These are phyloP conservation scores for Engraulis encrasicolus DNA, from an alignment of 2,113 vertebrate genomes.

Conservation along the genomic window DNA sequence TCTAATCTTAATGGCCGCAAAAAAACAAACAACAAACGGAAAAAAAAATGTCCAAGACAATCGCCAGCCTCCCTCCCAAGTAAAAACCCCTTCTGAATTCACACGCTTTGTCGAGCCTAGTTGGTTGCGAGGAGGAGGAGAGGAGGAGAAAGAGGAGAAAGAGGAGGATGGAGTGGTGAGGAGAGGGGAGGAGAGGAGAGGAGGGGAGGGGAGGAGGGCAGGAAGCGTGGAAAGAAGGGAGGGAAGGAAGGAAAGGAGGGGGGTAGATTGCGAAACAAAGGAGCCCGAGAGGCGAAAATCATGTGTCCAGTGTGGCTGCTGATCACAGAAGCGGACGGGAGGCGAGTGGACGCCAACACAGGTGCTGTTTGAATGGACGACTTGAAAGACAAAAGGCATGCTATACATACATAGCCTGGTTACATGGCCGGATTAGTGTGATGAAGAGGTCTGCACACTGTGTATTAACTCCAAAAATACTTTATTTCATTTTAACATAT, in stretches of 20 bases:
- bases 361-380: background rate
- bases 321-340: background rate
- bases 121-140: background rate
- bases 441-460: no score
- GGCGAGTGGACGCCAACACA: background rate
- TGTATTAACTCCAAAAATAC: no score
- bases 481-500: no score
- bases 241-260: slow-evolving; percentile 19
- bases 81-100: no score
- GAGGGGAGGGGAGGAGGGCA: background rate
- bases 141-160: background rate
- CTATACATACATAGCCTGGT: background rate
- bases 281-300: background rate
- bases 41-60: no score
- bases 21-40: no score
- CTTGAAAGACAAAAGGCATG: background rate
- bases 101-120: no score
- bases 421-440: no score
- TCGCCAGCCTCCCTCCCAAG: no score
- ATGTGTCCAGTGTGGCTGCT: background rate
- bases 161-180: background rate
- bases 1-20: no score
- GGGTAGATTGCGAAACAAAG: slow-evolving; percentile 9
- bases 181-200: background rate
- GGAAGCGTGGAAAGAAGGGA: background rate